Percentiles rank a stretch among this genome's conserved stretches.
Evolutionary conservation across 1,140 invertebrate genomes (phyloP).

Genomic region (Bombus picipes): DNA sequence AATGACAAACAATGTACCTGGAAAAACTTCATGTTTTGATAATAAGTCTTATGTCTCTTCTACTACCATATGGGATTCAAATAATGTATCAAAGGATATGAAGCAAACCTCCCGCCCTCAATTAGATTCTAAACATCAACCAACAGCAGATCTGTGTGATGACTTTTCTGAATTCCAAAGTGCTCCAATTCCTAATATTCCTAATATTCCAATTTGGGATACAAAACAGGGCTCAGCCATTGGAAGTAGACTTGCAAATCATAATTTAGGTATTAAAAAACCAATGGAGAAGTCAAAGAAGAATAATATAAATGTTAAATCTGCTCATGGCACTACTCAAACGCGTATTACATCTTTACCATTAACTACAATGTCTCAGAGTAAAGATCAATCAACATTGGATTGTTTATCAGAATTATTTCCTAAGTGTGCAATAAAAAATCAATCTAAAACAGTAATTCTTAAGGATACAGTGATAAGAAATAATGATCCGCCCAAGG

Average conservation of each 20-base stretch:
- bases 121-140: slow-evolving; percentile 34
- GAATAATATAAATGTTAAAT: slow-evolving; percentile 50
- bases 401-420: slow-evolving; percentile 76
- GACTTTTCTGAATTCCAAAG: slow-evolving; percentile 86
- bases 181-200: slow-evolving; percentile 74
- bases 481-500: slow-evolving; percentile 71
- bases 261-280: slow-evolving; percentile 81
- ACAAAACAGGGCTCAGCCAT: slow-evolving; percentile 80
- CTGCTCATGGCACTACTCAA: slow-evolving; percentile 51
- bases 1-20: slow-evolving; percentile 34
- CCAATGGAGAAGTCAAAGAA: slow-evolving; percentile 76
- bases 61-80: slow-evolving; percentile 32
- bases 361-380: slow-evolving; percentile 40
- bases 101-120: slow-evolving; percentile 35
- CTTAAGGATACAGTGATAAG: slow-evolving; percentile 81
- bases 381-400: slow-evolving; percentile 23
- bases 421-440: slow-evolving; percentile 80
- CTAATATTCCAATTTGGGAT: slow-evolving; percentile 74
- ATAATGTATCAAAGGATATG: slow-evolving; percentile 28
- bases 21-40: slow-evolving; percentile 46
- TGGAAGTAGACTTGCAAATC: slow-evolving; percentile 83
- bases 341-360: slow-evolving; percentile 17
- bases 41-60: slow-evolving; percentile 30
- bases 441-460: slow-evolving; percentile 79
- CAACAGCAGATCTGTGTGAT: slow-evolving; percentile 75